A percentile compares a stretch with the other conserved stretches of the same genome.
Evolutionary conservation across 2,888 invertebrate species (phyloP).

Genomic region (Meiosimyza platycephala): DNA sequence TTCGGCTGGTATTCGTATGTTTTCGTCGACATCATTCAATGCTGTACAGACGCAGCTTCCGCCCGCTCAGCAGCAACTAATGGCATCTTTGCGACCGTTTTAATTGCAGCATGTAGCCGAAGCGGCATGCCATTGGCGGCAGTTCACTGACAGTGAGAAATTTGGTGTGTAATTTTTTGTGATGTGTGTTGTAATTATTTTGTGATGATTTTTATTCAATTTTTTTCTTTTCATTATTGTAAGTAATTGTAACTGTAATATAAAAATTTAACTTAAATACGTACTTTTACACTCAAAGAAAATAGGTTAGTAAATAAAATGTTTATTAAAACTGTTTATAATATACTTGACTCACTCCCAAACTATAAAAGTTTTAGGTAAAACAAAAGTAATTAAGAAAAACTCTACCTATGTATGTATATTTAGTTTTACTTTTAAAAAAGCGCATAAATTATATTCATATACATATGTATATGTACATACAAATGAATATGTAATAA

Average conservation of each 20-base stretch:
- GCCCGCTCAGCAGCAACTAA: slow-evolving; percentile 57
- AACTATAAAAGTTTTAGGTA: too few relatives aligned
- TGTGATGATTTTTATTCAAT: not conserved
- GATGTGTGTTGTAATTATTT: not conserved
- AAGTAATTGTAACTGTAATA: not conserved
- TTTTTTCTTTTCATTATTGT: not conserved
- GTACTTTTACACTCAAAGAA: not conserved
- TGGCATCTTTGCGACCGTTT: slow-evolving; percentile 54
- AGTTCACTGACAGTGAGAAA: not conserved
- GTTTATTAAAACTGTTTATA: too few relatives aligned
- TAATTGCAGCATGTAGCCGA: not conserved
- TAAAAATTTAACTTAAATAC: too few relatives aligned
- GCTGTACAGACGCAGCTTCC: slow-evolving; percentile 41
- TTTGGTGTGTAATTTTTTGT: too few relatives aligned
- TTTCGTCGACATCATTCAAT: slow-evolving; percentile 43
- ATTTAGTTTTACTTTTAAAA: too few relatives aligned
- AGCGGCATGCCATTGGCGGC: not conserved
- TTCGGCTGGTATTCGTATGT: slow-evolving; percentile 47
- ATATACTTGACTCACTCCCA: too few relatives aligned
- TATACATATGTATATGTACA: too few relatives aligned
- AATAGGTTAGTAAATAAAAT: not conserved
- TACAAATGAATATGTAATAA: too few relatives aligned
- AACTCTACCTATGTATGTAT: too few relatives aligned
- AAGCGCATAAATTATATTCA: too few relatives aligned
- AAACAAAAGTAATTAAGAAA: too few relatives aligned